phyloP scores from a whole-genome alignment of 2,888 invertebrate genomes.

The Galeopsomyia nigrocyanea region DNA sequence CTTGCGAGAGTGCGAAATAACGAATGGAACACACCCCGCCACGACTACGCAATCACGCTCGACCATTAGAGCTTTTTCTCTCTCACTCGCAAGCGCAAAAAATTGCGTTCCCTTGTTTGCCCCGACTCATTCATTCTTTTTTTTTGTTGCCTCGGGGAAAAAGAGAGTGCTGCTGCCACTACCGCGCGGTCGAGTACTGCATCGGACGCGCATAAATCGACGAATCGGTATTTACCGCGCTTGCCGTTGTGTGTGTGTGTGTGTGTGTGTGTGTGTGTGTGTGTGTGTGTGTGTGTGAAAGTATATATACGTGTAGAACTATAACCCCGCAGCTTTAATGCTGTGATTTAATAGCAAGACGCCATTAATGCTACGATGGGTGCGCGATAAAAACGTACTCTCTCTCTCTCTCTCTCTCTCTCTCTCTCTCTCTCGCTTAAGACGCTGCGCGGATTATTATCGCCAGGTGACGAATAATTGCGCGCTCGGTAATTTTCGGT shows the following conservation, averaged over 20 bases:
- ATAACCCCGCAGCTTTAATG: constrained; percentile 63
- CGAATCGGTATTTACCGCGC: constrained; percentile 10
- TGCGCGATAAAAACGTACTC: background rate
- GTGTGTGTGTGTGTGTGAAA: too few relatives aligned
- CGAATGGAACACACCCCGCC: constrained; percentile 12
- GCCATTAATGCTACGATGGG: constrained; percentile 49
- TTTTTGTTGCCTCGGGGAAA: background rate
- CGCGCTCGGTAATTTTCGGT: constrained; percentile 9
- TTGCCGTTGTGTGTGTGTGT: constrained; percentile 20
- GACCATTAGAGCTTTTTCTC: constrained; percentile 31
- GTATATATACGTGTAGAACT: too few relatives aligned
- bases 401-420: background rate
- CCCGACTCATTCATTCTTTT: background rate
- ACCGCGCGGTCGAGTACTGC: too few relatives aligned
- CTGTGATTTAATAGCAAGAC: constrained; percentile 63
- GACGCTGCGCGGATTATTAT: too few relatives aligned
- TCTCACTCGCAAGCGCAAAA: too few relatives aligned
- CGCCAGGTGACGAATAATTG: too few relatives aligned
- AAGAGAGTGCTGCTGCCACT: too few relatives aligned
- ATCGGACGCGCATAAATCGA: constrained; percentile 1
- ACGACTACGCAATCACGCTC: constrained; percentile 32
- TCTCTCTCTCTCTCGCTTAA: constrained; percentile 12
- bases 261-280: too few relatives aligned
- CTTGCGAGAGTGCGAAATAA: constrained; percentile 25
- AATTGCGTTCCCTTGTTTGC: too few relatives aligned